Evolutionary conservation across 2,113 vertebrate species (phyloP).

Genomic region (Excalfactoria chinensis): DNA sequence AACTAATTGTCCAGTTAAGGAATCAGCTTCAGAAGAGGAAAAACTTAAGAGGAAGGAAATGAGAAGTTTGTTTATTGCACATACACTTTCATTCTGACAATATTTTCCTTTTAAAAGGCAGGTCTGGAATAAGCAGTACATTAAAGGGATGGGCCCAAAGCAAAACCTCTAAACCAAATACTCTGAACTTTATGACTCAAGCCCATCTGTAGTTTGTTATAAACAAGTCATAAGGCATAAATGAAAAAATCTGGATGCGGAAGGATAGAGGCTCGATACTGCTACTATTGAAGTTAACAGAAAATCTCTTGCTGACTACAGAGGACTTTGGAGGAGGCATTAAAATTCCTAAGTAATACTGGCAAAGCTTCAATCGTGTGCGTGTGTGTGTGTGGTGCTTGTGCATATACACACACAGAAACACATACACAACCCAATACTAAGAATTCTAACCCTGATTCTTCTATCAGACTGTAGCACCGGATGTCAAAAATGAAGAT

Average conservation of each 20-base stretch:
- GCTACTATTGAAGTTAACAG: slow-evolving; percentile 57
- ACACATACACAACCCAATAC: neutral
- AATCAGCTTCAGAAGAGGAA: slow-evolving; percentile 47
- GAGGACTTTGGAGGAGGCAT: slow-evolving; percentile 58
- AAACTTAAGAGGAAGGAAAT: slow-evolving; percentile 55
- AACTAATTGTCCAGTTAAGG: slow-evolving; percentile 52
- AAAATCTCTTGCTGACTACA: slow-evolving; percentile 68
- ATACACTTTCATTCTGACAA: slow-evolving; percentile 63
- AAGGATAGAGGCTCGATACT: slow-evolving; percentile 54
- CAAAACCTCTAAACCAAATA: slow-evolving; percentile 50
- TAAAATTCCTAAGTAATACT: slow-evolving; percentile 64
- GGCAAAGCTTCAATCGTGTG: slow-evolving; percentile 63
- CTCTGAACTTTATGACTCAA: slow-evolving; percentile 66
- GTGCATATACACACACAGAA: neutral
- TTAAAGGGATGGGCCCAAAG: slow-evolving; percentile 67
- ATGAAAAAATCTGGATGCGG: slow-evolving; percentile 74
- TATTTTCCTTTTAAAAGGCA: slow-evolving; percentile 60
- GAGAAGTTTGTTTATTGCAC: slow-evolving; percentile 64
- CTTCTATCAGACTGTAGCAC: slow-evolving; percentile 14
- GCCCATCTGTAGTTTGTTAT: slow-evolving; percentile 74
- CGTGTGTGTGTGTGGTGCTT: fast-evolving
- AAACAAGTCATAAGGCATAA: slow-evolving; percentile 72
- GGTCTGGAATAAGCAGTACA: slow-evolving; percentile 59
- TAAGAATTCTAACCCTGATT: neutral
- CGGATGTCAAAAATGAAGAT: slow-evolving; percentile 76